Conservation (phyloP, 2,888 invertebrate species). For the Podotricha telesiphe region DNA sequence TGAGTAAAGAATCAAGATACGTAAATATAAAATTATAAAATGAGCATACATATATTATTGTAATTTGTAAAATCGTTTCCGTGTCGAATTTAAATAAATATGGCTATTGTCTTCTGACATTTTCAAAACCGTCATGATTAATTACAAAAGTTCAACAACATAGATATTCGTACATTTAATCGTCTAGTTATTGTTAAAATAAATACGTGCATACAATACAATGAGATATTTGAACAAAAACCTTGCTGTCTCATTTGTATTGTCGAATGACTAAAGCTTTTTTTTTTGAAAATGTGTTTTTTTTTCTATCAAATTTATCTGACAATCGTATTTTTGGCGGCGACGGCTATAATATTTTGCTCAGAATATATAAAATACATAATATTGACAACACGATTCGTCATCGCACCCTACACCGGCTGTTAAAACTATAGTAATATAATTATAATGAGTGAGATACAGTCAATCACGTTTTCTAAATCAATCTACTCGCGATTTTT, state of each 20-base stretch:
- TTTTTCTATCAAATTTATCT: neutral
- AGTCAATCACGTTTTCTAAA: neutral
- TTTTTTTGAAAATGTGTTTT: constrained; percentile 2
- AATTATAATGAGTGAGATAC: neutral
- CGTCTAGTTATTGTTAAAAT: neutral
- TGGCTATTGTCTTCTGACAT: no score
- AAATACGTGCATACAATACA: neutral
- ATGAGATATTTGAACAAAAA: neutral
- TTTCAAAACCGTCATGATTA: neutral
- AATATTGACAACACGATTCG: neutral
- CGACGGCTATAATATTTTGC: neutral
- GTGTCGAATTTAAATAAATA: neutral
- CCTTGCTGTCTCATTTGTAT: neutral
- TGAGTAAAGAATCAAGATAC: no score
- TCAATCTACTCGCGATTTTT: neutral
- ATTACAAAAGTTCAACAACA: neutral
- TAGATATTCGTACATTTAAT: neutral
- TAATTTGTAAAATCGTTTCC: neutral
- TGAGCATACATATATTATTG: neutral
- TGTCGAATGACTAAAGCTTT: constrained; percentile 5
- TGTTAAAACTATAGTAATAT: neutral
- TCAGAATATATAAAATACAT: neutral
- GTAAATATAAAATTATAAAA: neutral
- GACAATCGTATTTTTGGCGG: neutral
- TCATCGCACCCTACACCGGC: neutral